Base-by-base conservation (phyloP, 2,888 invertebrate species). In the Phasia obesa region DNA sequence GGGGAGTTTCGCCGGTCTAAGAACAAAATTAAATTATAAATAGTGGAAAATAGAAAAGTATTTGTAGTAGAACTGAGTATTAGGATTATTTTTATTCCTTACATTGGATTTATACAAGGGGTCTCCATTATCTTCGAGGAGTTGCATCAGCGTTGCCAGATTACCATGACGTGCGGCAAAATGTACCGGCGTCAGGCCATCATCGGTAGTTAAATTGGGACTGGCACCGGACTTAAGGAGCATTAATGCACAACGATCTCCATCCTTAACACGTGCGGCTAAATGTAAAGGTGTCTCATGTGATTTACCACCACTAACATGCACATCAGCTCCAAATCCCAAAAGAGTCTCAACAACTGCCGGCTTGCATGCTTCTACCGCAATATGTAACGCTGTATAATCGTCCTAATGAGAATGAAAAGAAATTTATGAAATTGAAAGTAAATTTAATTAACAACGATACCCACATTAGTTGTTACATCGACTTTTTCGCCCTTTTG, bases 401-500 rank as follows among this genome's bases (percentile, higher is more conserved):
- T 98, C 98, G 88, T 99, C 98, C 97, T 98, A 27, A 65, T 44
- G 69, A 4, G 21, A n/a, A 77, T 13, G n/a, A 27, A 15, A 35
- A 59, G 38, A 73, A 0, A 11, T 35, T 55, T 15, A 57, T 15
- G 1, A 7, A 2, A 5, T 11, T 53, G 5, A 7, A 42, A 7
- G n/a, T n/a, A 2, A 17, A 47, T 2, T 11, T 1, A 0, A 6
- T 21, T 62, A 65, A 25, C n/a, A 69, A 78, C 78, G 65, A 77
- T 71, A 87, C 90, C 94, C 92, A 98, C 98, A 92, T 98, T 98
- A 9, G 98, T 99, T 44, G 96, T 96, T 53, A 97, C 96, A 90
- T 99, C 98, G 1, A 99, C 99, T 91, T 97, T 96, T 90, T 99
- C 99, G 60, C 99, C 99, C 91, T 98, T 97, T 89, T 97, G 97